Conservation (phyloP, 2,113 vertebrate genomes). For the Perccottus glenii region DNA sequence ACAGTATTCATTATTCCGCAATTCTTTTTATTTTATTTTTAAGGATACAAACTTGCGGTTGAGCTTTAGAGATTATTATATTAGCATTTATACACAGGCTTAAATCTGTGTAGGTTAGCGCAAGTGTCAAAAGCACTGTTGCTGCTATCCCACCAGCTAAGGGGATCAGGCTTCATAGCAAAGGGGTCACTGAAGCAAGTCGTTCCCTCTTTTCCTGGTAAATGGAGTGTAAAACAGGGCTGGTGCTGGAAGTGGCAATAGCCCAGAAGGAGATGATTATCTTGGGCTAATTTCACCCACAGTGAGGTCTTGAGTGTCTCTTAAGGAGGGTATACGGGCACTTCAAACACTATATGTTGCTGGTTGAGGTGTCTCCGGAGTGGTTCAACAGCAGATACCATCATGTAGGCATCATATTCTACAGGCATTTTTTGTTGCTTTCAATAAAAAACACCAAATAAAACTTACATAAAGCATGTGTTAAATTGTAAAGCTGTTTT, state of each 20-base stretch:
- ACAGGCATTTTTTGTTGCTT: conserved; percentile 21
- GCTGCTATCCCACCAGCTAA: neutral
- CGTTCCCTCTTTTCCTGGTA: conserved; percentile 41
- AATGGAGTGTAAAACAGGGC: conserved; percentile 64
- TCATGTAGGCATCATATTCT: conserved; percentile 4
- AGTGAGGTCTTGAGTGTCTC: conserved; percentile 33
- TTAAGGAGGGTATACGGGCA: conserved; percentile 41
- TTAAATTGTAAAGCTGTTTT: no score
- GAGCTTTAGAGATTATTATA: neutral
- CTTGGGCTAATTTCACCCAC: conserved; percentile 61
- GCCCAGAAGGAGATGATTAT: conserved; percentile 69
- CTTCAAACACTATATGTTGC: conserved; percentile 24
- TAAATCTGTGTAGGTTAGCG: neutral
- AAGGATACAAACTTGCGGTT: neutral
- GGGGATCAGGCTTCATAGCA: conserved; percentile 25
- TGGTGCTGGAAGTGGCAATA: conserved; percentile 35
- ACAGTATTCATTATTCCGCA: conserved; percentile 27
- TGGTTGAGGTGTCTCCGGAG: conserved; percentile 26
- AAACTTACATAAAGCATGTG: no score
- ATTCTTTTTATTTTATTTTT: neutral
- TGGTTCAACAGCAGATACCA: conserved; percentile 16
- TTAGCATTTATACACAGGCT: neutral
- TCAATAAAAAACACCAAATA: no score
- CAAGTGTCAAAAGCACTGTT: neutral
- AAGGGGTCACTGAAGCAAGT: conserved; percentile 42